These are phyloP conservation scores for Sepioteuthis lessoniana DNA, from an alignment of 2,888 invertebrate species.

Conservation along the genomic window DNA sequence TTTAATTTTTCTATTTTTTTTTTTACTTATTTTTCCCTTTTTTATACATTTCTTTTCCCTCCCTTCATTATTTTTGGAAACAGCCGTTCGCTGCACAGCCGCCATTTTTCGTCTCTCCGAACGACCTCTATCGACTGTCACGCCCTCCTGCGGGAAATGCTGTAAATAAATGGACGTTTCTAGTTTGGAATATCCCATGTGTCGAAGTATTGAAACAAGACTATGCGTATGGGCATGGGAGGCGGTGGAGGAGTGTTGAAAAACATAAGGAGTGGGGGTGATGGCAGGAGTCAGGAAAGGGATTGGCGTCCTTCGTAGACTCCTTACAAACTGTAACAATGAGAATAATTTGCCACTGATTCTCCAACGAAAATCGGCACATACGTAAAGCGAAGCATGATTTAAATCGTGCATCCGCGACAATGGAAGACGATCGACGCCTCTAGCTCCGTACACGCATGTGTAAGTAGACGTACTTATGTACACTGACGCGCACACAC, in stretches of 20 bases:
- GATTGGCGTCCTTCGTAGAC: not conserved
- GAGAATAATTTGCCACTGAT: not conserved
- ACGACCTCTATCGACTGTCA: slow-evolving; percentile 2
- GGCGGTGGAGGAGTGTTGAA: not conserved
- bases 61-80: not conserved
- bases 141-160: slow-evolving; percentile 23
- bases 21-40: not conserved
- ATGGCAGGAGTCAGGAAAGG: not conserved
- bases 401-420: not conserved
- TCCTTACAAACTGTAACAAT: not conserved
- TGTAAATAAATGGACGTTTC: slow-evolving; percentile 12
- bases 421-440: not conserved
- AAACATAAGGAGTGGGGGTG: not conserved
- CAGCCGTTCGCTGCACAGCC: not conserved
- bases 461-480: not conserved
- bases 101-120: not conserved
- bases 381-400: not conserved
- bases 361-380: too few species aligned
- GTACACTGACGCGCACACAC: not conserved
- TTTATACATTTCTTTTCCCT: not conserved
- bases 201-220: not conserved
- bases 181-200: not conserved
- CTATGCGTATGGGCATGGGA: not conserved
- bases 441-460: not conserved
- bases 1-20: not conserved